Base-by-base conservation (phyloP, 2,888 invertebrate genomes). In the Plebejus melissa region DNA sequence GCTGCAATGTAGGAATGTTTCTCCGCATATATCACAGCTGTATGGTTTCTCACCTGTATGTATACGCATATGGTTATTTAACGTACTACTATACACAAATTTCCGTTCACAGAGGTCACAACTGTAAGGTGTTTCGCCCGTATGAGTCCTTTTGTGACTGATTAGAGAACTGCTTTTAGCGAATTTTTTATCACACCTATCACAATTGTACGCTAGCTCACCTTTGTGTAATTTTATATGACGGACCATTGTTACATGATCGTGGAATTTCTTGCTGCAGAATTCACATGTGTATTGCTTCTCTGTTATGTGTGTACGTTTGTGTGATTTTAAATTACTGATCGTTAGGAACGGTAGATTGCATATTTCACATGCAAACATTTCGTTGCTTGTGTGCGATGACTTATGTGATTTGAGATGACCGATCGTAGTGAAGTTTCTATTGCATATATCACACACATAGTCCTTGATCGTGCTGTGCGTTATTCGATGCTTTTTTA, bases 11-110 rank as follows among this genome's bases (percentile, higher is more conserved):
- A 65, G 32, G 58, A 74, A 74, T 4, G 38, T 50, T 46, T 74
- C 60, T 7, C 60, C 46, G 46, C 74, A 74, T n/a, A 74, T 60
- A 13, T 50, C 65, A 50, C 74, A 74, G 16, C 46, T 50, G 60
- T 41, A 74, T 9, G 74, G 74, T 1, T 74, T 74, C 11, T 65
- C 41, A 16, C 65, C 50, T 16, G 41, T 69, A 9, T 74, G 74
- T 50, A 50, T 65, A 4, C 16, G 60, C 32, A 28, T 74, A 11
- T 74, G 74, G 4, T 28, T 38, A 5, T 60, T 74, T 4, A 74
- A 46, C 1, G 65, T 65, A 32, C 41, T 69, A 9, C 32, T 69
- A 5, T 46, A 28, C 5, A 46, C 60, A 46, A 74, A 74, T 4
- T 41, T 50, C 3, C 46, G 41, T 2, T 46, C 38, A 16, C 74